Base-by-base conservation (phyloP, 2,797 vertebrate species). In the Hippoglossus hippoglossus region DNA sequence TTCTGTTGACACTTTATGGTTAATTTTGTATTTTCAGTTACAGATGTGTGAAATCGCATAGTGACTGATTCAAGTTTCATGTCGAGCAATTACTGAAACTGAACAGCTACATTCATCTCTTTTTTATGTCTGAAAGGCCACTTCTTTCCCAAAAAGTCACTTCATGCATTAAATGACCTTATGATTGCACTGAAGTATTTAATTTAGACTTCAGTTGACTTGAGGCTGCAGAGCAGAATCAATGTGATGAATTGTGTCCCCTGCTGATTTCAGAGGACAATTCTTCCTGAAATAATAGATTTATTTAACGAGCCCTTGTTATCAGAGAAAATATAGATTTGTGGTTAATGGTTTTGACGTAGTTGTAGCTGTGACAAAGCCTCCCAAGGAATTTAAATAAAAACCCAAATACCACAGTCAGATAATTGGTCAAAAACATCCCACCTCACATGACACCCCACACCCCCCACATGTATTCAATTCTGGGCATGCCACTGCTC, bases 191-290 rank as follows among this genome's bases (percentile, higher is more conserved):
- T 63, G 28, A 4, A 46, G 7, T 26, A 46, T 46, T 61, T 25
- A 5, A 60, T 46, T 46, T 22, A 60, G 15, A 60, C 12, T 44
- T 66, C 19, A 39, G 34, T 13, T 22, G 46, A 68, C 41, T 87
- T 73, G 31, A 46, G 16, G 26, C 52, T 24, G 54, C 46, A 61
- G 66, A 61, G 44, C 75, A 36, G 41, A 79, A 57, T 65, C 58
- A 26, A 52, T 75, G 54, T 75, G 55, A 85, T 79, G 65, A 74
- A 76, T 55, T 66, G 58, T 63, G 55, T 74, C 68, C 61, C 81
- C 64, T 74, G 76, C 51, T 80, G 75, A 67, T 81, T 79, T 86
- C 61, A 88, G 47, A 66, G 63, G 70, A 26, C 61, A 56, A 49
- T 77, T 47, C 64, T 65, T 71, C 51, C 62, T 68, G 53, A 79